phyloP scores from a whole-genome alignment of 2,888 invertebrate species.

The Torymus tubicola region DNA sequence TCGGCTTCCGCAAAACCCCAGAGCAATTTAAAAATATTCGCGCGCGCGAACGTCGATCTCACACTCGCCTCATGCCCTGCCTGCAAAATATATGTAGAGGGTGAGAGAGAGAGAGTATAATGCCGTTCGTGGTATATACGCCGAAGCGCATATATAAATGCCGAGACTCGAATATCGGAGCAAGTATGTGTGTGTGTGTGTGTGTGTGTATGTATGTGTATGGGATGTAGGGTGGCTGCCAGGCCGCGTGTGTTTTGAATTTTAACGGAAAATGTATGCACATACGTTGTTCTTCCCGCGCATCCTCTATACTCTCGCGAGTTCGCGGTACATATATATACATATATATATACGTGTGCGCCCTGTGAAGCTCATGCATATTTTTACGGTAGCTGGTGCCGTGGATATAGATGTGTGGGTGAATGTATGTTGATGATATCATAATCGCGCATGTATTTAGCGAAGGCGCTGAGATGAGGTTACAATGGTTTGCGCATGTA shows the following conservation, averaged over 20 bases:
- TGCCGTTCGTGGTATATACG: not conserved
- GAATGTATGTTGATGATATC: constrained; percentile 9
- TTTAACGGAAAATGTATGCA: constrained; percentile 37
- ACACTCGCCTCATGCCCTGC: not conserved
- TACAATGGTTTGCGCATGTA: not conserved
- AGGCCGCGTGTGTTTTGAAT: constrained; percentile 45
- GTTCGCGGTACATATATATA: not conserved
- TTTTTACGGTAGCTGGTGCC: not conserved
- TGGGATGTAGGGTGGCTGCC: too few species aligned
- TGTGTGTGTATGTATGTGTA: too few species aligned
- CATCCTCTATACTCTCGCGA: not conserved
- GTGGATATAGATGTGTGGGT: too few species aligned
- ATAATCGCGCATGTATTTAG: constrained; percentile 26
- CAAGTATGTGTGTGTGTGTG: too few species aligned
- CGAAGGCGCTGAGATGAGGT: not conserved
- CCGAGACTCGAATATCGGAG: constrained; percentile 11
- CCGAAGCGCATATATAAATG: constrained; percentile 9
- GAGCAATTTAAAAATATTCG: constrained; percentile 41
- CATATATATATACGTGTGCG: too few species aligned
- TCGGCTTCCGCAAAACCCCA: not conserved
- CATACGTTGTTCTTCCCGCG: constrained; percentile 3
- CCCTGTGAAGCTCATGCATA: not conserved
- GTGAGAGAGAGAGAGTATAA: not conserved
- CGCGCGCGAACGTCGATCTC: not conserved
- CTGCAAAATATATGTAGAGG: not conserved